phyloP scores from a whole-genome alignment of 2,888 invertebrate species.

The Ditylenchus weischeri region DNA sequence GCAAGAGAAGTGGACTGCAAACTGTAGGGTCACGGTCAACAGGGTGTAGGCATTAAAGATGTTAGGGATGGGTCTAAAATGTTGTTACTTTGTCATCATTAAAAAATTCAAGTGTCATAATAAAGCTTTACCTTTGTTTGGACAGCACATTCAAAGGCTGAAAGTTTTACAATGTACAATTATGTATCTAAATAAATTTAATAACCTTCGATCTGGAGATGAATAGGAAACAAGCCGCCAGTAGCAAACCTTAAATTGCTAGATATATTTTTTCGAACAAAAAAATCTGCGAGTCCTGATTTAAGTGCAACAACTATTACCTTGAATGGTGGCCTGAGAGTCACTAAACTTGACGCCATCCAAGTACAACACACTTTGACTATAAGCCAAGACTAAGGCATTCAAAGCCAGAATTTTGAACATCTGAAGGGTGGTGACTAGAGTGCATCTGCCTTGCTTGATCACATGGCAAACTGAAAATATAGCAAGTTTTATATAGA shows the following conservation, averaged over 20 bases:
- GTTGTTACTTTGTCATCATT: no score
- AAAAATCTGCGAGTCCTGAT: no score
- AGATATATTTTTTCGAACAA: slow-evolving; percentile 69
- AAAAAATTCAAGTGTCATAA: no score
- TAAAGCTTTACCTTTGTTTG: slow-evolving; percentile 66
- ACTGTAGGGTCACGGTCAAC: slow-evolving; percentile 79
- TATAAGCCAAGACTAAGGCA: slow-evolving; percentile 93
- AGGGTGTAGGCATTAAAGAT: slow-evolving; percentile 97
- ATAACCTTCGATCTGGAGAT: slow-evolving; percentile 91
- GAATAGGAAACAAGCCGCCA: slow-evolving; percentile 95
- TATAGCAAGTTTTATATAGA: neutral
- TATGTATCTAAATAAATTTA: no score
- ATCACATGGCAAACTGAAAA: slow-evolving; percentile 92
- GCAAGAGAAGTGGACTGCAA: slow-evolving; percentile 69
- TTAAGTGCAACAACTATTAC: no score
- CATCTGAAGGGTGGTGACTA: slow-evolving; percentile 99
- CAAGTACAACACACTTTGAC: slow-evolving; percentile 90
- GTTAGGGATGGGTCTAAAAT: slow-evolving; percentile 80
- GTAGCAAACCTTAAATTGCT: slow-evolving; percentile 67
- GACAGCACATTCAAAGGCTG: slow-evolving; percentile 86
- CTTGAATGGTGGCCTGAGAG: slow-evolving; percentile 90
- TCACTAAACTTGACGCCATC: slow-evolving; percentile 95
- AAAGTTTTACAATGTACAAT: slow-evolving; percentile 34
- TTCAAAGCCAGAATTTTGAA: slow-evolving; percentile 98
- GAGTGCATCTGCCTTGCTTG: slow-evolving; percentile 96